A percentile compares a stretch with the other conserved stretches of the same genome.
These are phyloP conservation scores for Ophthalmolycus amberensis DNA, from an alignment of 2,113 vertebrate genomes.

Conservation along the genomic window DNA sequence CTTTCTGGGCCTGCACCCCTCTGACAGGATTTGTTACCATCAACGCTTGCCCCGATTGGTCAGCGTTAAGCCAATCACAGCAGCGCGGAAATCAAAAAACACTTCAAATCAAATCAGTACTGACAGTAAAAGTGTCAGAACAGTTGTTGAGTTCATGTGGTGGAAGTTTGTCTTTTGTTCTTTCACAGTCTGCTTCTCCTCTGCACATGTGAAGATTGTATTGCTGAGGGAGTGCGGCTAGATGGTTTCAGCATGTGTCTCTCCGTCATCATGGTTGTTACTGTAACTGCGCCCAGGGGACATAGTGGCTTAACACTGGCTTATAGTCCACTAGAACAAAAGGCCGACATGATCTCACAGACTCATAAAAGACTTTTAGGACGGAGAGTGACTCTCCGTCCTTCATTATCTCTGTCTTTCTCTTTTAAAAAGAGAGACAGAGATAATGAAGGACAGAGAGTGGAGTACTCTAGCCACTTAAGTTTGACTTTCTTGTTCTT, in stretches of 20 bases:
- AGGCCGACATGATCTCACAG: slow-evolving; percentile 45
- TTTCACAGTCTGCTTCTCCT: slow-evolving; percentile 12
- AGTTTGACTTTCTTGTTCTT: slow-evolving; percentile 2
- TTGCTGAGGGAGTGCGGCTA: not conserved
- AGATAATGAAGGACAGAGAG: slow-evolving; percentile 22
- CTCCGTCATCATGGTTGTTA: slow-evolving; percentile 20
- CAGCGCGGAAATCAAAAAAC: not conserved
- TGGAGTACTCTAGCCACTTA: not conserved
- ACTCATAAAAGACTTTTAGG: slow-evolving; percentile 10
- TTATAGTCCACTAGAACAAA: slow-evolving; percentile 38
- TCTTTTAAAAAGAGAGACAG: not conserved
- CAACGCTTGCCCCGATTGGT: not conserved
- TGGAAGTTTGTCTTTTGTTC: slow-evolving; percentile 10
- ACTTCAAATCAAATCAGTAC: not conserved
- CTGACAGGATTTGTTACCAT: not conserved
- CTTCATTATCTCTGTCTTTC: too few relatives aligned
- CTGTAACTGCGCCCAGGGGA: slow-evolving; percentile 37
- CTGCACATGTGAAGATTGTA: not conserved
- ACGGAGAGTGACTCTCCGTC: too few relatives aligned
- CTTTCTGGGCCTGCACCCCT: not conserved
- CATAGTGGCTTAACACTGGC: slow-evolving; percentile 31
- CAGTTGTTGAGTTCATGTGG: not conserved
- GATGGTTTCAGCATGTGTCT: slow-evolving; percentile 47
- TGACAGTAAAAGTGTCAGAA: not conserved
- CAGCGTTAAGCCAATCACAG: slow-evolving; percentile 8